Evolutionary conservation across 2,113 vertebrate genomes (phyloP).

Genomic region (Tragelaphus strepsiceros): DNA sequence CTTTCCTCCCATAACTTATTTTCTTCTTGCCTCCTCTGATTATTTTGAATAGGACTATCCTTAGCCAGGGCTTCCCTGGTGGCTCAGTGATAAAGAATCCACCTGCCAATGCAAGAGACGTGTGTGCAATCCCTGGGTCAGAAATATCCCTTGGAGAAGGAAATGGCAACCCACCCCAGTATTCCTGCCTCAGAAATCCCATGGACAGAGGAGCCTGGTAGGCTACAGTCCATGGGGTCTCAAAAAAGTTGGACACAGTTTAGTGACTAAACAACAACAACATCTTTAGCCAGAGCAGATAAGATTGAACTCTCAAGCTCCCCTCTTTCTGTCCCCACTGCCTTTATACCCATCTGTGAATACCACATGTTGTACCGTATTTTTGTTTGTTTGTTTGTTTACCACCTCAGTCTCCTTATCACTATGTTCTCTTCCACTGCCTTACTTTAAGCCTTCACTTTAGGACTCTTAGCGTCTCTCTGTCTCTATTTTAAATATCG

Average conservation of each 20-base stretch:
- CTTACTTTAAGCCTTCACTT: background rate
- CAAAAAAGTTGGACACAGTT: background rate
- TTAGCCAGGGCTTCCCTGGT: background rate
- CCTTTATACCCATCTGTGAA: background rate
- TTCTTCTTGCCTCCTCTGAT: background rate
- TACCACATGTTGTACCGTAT: background rate
- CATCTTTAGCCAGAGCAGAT: background rate
- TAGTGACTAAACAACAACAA: background rate
- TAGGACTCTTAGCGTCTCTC: background rate
- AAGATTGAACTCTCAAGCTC: background rate
- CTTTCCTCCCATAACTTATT: background rate
- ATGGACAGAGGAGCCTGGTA: background rate
- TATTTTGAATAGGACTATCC: background rate
- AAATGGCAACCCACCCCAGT: background rate
- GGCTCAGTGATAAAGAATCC: background rate
- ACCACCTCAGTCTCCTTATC: background rate
- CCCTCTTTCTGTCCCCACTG: background rate
- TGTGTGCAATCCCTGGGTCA: background rate
- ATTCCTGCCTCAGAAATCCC: background rate
- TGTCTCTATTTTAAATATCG: background rate
- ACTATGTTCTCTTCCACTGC: background rate
- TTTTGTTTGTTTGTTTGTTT: background rate
- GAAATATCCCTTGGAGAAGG: background rate
- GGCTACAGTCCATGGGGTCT: background rate
- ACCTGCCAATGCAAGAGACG: fast-evolving